A percentile compares a stretch with the other conserved stretches of the same genome.
These are phyloP conservation scores for Caenorhabditis plicata DNA, from an alignment of 2,888 invertebrate genomes.

Conservation along the genomic window DNA sequence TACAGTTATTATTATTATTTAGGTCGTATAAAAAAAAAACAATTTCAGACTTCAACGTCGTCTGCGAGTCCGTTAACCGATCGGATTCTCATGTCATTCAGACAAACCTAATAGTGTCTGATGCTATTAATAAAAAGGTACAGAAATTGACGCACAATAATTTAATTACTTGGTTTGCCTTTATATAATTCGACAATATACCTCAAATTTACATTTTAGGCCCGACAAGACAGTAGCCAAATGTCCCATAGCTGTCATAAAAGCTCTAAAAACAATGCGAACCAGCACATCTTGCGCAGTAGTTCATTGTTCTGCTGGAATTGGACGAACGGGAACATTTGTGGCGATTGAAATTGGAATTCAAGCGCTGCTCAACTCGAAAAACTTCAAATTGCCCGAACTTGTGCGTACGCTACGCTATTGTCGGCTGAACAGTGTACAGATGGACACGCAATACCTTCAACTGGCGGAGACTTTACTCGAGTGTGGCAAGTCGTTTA, in stretches of 20 bases:
- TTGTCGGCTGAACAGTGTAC: conserved; percentile 17
- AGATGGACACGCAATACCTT: conserved; percentile 26
- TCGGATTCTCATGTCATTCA: conserved; percentile 10
- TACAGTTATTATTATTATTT: too few relatives aligned
- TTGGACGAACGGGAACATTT: conserved; percentile 45
- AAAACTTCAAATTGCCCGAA: conserved; percentile 1
- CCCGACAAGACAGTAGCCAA: conserved; percentile 24
- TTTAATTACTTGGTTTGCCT: conserved; percentile 8
- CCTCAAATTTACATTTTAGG: background rate
- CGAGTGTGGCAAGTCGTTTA: conserved; percentile 16
- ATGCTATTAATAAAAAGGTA: conserved; percentile 1
- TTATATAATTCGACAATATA: background rate
- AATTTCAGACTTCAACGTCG: conserved; percentile 12
- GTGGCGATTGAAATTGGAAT: conserved; percentile 20
- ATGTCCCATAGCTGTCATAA: conserved; percentile 12
- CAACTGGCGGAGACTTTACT: conserved; percentile 14
- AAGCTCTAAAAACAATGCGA: conserved; percentile 9
- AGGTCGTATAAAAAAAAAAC: too few relatives aligned
- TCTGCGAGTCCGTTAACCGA: background rate
- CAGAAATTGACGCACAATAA: conserved; percentile 7
- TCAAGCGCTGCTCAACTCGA: conserved; percentile 16
- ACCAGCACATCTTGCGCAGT: conserved; percentile 21
- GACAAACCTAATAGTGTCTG: conserved; percentile 8
- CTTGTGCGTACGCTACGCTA: conserved; percentile 9
- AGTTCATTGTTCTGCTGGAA: conserved; percentile 54